These are phyloP conservation scores for Flabesymbios commensalis DNA, from an alignment of 2,888 invertebrate genomes.

Conservation along the genomic window DNA sequence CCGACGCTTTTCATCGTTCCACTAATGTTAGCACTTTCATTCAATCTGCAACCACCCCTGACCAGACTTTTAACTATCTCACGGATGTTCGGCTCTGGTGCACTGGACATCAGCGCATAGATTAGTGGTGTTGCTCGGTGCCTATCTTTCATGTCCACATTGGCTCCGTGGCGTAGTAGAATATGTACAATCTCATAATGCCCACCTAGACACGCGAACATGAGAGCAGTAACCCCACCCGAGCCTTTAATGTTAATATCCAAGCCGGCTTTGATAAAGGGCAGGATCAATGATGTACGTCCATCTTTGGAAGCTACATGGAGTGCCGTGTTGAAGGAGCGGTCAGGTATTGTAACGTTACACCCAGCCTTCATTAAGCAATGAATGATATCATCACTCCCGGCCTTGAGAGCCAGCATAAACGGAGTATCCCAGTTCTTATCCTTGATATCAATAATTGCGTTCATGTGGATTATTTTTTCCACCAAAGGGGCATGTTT, in stretches of 20 bases:
- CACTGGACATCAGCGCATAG: conserved; percentile 29
- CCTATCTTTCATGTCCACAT: conserved; percentile 21
- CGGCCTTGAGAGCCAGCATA: conserved; percentile 38
- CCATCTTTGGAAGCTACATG: conserved; percentile 50
- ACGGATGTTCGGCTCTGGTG: conserved; percentile 1
- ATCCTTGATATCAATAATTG: conserved; percentile 28
- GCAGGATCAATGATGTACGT: conserved; percentile 37
- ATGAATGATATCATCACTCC: conserved; percentile 34
- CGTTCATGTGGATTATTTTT: conserved; percentile 18
- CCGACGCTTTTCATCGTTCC: conserved; percentile 14
- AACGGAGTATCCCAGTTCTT: conserved; percentile 43
- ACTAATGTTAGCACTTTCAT: conserved; percentile 26
- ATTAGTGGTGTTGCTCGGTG: conserved; percentile 28
- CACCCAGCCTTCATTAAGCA: conserved; percentile 42
- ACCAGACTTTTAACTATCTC: conserved; percentile 43
- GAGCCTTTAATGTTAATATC: conserved; percentile 23
- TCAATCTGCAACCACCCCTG: conserved; percentile 43
- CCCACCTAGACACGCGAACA: conserved; percentile 28
- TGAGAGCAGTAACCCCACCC: conserved; percentile 32
- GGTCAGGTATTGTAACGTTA: conserved; percentile 30
- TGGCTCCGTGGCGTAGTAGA: conserved; percentile 27
- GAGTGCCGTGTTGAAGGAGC: conserved; percentile 41
- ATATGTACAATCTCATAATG: conserved; percentile 17
- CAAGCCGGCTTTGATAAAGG: conserved; percentile 39
- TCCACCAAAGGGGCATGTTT: conserved; percentile 10